Evolutionary conservation across 2,888 invertebrate species (phyloP), one percentile per base, ranked within the genome.

Genomic region (Erannis defoliaria): DNA sequence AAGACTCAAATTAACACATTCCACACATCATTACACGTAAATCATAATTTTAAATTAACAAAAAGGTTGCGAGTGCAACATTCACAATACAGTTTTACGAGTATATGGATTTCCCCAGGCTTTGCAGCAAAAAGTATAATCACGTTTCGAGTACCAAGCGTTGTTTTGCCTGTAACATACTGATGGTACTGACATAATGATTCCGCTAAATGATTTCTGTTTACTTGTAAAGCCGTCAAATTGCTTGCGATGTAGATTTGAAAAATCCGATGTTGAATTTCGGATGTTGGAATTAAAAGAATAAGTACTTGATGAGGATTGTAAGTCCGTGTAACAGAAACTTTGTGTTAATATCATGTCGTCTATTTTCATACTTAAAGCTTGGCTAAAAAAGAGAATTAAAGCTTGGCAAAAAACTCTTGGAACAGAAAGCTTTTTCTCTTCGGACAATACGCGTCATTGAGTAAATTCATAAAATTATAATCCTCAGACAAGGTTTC

Each of bases 101-200:
- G n/a, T n/a, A 51, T 43, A 29, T 62, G 55, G 58, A 26, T 64
- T 62, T 61, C 55, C 46, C 59, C 46, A 50, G 56, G 38, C 29
- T 33, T 26, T 9, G 1, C 5, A 26, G 49, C 56, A 64, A 67
- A 62, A 67, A 67, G 12, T 59, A 53, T 55, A 64, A 60, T 65
- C 57, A 61, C 56, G 26, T 6, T 8, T 4, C 26, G 14, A 48
- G 58, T 55, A 57, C 51, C 48, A 62, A 46, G 50, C 48, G 49
- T 53, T 62, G 60, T 63, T 55, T 65, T 38, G 57, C 59, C 59
- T 38, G 54, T 54, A 60, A 56, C 46, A 23, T 57, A 46, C 50
- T 55, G 51, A 58, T 65, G 55, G 55, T 55, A 51, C 54, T 56
- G 40, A 58, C 65, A 62, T 61, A 53, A 48, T 58, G 62, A 61